Conservation (phyloP, 23 tunicate species). For the Styela plicata region DNA sequence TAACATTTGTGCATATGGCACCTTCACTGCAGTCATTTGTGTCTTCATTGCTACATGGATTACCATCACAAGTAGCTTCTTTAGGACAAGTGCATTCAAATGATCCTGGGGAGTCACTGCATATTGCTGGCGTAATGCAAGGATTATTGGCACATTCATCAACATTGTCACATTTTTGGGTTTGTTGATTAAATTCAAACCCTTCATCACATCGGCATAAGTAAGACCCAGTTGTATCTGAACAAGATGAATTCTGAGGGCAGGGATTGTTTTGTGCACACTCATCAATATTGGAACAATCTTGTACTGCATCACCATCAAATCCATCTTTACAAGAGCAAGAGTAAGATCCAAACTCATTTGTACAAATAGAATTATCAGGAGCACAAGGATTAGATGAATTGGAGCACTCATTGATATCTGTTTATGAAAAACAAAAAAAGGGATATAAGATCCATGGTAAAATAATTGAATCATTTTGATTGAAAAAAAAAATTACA, state of each 20-base stretch:
- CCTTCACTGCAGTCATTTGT: neutral
- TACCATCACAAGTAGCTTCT: slow-evolving; percentile 26
- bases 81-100: slow-evolving; percentile 22
- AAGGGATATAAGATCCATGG: too few species aligned
- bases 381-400: slow-evolving; percentile 23
- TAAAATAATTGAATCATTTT: too few species aligned
- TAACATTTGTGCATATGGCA: neutral
- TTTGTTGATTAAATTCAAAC: neutral
- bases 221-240: neutral
- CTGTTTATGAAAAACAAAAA: too few species aligned
- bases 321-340: slow-evolving; percentile 17
- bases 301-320: neutral
- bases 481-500: too few species aligned
- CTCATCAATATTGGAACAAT: neutral
- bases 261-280: neutral
- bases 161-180: neutral
- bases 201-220: neutral
- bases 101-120: slow-evolving; percentile 28
- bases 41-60: neutral
- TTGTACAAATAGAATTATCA: slow-evolving; percentile 20
- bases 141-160: slow-evolving; percentile 14
- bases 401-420: slow-evolving; percentile 29
- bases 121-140: slow-evolving; percentile 39
- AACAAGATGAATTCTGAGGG: neutral
- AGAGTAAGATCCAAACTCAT: slow-evolving; percentile 15